phyloP scores from a whole-genome alignment of 2,888 invertebrate genomes.

The Apodemia zela region DNA sequence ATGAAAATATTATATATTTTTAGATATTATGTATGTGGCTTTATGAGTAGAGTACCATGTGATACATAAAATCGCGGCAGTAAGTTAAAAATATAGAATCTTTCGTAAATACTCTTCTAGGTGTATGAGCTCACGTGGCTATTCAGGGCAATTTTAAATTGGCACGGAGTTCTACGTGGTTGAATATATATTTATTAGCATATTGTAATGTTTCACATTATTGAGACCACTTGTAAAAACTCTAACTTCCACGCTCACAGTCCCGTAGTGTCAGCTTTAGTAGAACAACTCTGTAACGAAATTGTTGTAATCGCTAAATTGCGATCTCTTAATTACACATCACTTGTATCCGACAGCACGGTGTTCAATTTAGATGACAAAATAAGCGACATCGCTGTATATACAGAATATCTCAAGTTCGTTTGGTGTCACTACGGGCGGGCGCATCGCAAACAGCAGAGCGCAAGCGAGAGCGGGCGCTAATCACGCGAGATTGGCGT shows the following conservation, averaged over 20 bases:
- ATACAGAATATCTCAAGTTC: neutral
- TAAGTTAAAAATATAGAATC: neutral
- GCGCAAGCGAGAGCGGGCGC: constrained; percentile 33
- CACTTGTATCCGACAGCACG: neutral
- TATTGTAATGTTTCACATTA: constrained; percentile 8
- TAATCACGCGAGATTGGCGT: constrained; percentile 65
- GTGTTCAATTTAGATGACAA: neutral
- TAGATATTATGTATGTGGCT: no score
- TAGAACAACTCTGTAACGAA: neutral
- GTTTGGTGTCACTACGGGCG: constrained; percentile 13
- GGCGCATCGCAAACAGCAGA: constrained; percentile 21
- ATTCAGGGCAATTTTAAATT: neutral
- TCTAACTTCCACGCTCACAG: neutral
- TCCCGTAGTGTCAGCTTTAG: neutral
- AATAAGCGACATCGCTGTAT: neutral
- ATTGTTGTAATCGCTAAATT: neutral
- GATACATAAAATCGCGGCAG: neutral
- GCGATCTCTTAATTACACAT: neutral
- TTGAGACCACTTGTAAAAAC: neutral
- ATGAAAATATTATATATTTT: no score
- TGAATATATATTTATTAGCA: neutral
- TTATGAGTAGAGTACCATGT: no score
- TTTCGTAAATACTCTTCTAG: neutral
- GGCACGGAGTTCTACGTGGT: neutral
- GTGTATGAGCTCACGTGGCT: neutral